Conservation (phyloP, 2,888 invertebrate species). For the Leucoma salicis region DNA sequence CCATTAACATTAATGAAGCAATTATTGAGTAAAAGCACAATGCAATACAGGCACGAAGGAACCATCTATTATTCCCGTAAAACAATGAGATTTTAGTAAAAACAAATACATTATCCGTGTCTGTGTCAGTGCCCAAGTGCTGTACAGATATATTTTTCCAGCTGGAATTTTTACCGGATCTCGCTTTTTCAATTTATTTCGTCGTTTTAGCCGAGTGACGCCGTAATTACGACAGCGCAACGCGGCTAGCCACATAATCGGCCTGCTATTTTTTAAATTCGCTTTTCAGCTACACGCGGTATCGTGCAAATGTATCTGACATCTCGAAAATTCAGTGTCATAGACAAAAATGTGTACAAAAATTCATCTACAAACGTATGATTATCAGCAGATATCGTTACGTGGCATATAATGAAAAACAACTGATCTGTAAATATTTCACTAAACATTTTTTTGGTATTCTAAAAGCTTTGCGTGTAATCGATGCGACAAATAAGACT, state of each 20-base stretch:
- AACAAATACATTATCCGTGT: slow-evolving; percentile 72
- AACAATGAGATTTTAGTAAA: slow-evolving; percentile 67
- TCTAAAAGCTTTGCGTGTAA: slow-evolving; percentile 23
- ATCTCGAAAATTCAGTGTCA: slow-evolving; percentile 35
- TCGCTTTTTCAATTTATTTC: slow-evolving; percentile 77
- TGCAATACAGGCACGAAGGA: slow-evolving; percentile 50
- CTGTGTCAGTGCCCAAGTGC: slow-evolving; percentile 64
- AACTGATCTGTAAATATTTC: slow-evolving; percentile 22
- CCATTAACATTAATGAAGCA: slow-evolving; percentile 63
- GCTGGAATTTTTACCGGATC: slow-evolving; percentile 65
- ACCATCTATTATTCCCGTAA: slow-evolving; percentile 58
- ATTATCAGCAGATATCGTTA: slow-evolving; percentile 15
- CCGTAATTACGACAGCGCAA: slow-evolving; percentile 65
- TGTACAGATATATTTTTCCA: slow-evolving; percentile 66
- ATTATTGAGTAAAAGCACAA: slow-evolving; percentile 53
- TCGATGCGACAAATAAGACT: slow-evolving; percentile 19
- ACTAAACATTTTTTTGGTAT: slow-evolving; percentile 18
- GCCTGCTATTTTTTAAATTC: slow-evolving; percentile 52
- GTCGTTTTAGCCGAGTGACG: slow-evolving; percentile 72
- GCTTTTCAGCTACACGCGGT: slow-evolving; percentile 28
- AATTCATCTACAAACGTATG: slow-evolving; percentile 14
- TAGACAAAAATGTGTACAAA: slow-evolving; percentile 22
- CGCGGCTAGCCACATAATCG: slow-evolving; percentile 60
- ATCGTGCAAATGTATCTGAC: slow-evolving; percentile 37
- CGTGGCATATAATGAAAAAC: slow-evolving; percentile 24